These are phyloP conservation scores for Falco novaeseelandiae DNA, from an alignment of 2,797 vertebrate genomes.

Conservation along the genomic window DNA sequence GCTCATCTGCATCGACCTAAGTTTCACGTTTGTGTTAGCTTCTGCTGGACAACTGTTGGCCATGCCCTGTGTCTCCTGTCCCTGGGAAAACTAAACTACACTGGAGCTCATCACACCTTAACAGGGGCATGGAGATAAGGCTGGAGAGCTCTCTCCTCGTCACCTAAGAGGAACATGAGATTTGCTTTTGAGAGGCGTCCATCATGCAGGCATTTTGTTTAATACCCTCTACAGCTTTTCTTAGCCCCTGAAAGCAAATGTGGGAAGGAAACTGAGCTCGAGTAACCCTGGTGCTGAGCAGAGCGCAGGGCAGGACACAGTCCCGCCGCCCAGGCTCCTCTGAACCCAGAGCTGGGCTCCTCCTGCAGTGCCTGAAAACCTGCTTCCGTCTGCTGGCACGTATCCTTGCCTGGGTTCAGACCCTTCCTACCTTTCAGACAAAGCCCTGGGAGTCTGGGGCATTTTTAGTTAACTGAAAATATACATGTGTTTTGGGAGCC, in stretches of 20 bases:
- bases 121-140: rapidly evolving
- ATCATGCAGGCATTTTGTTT: neutral
- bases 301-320: neutral
- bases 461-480: constrained; percentile 58
- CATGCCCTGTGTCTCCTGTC: rapidly evolving
- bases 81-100: rapidly evolving
- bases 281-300: neutral
- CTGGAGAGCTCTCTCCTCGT: neutral
- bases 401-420: neutral
- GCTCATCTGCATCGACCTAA: rapidly evolving
- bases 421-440: neutral
- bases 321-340: neutral
- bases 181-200: neutral
- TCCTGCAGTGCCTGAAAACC: neutral
- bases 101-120: neutral
- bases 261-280: neutral
- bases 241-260: neutral
- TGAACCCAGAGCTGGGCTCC: neutral
- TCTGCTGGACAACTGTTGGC: neutral
- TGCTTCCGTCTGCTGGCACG: rapidly evolving
- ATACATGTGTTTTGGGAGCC: constrained; percentile 51
- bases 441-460: constrained; percentile 14
- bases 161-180: neutral
- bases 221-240: neutral
- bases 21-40: rapidly evolving